A percentile compares a stretch with the other conserved stretches of the same genome.
Conservation (phyloP, 2,888 invertebrate genomes). For the Herminia tarsipennalis region DNA sequence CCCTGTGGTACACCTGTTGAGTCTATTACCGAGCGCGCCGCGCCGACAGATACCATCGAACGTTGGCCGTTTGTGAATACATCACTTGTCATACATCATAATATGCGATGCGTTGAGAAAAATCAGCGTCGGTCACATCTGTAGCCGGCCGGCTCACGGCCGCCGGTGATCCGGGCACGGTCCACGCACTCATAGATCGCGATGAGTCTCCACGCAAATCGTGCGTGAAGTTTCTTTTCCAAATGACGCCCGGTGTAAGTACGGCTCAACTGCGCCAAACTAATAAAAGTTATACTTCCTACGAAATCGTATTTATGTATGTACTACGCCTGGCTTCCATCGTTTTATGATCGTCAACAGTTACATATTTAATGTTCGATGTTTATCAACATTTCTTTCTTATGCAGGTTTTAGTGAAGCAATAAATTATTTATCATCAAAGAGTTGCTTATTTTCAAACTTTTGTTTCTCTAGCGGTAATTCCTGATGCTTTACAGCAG, state of each 20-base stretch:
- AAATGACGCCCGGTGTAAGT: constrained; percentile 66
- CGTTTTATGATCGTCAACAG: constrained; percentile 83
- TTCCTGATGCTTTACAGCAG: constrained; percentile 57
- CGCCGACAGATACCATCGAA: constrained; percentile 68
- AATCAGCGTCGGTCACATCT: constrained; percentile 66
- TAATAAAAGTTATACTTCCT: constrained; percentile 75
- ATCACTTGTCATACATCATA: constrained; percentile 69
- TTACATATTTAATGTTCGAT: constrained; percentile 85
- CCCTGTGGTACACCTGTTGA: constrained; percentile 82
- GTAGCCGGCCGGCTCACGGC: constrained; percentile 39
- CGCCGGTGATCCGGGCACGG: constrained; percentile 32
- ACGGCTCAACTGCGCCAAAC: constrained; percentile 64
- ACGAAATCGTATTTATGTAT: constrained; percentile 79
- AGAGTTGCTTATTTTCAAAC: constrained; percentile 81
- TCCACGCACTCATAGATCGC: constrained; percentile 33
- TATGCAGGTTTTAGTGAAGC: constrained; percentile 83
- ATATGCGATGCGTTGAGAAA: constrained; percentile 73
- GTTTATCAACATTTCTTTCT: constrained; percentile 86
- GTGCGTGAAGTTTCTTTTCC: constrained; percentile 71
- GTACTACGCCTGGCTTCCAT: constrained; percentile 78
- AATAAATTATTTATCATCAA: constrained; percentile 85
- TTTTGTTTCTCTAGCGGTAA: constrained; percentile 74
- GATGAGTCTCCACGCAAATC: constrained; percentile 69
- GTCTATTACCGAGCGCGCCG: constrained; percentile 70
- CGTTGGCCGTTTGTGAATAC: constrained; percentile 54